Evolutionary conservation across 53 echinoderm and acorn worm genomes (phyloP).

Genomic region (Crossaster papposus): DNA sequence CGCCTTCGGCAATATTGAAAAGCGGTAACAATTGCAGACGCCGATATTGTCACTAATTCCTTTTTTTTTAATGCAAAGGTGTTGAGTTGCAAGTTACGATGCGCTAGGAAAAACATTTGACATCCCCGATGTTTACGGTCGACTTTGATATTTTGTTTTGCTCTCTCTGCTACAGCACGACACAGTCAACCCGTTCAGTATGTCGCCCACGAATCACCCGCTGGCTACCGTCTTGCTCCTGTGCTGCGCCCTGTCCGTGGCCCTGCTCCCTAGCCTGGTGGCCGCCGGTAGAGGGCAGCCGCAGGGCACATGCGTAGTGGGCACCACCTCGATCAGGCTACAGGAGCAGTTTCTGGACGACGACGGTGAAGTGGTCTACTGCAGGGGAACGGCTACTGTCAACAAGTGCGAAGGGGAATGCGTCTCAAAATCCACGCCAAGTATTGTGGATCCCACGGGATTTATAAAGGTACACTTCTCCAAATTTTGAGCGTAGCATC

Average conservation of each 20-base stretch:
- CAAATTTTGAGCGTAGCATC: no score
- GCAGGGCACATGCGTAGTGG: not conserved
- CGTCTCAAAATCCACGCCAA: conserved; percentile 14
- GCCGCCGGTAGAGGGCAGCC: conserved; percentile 6
- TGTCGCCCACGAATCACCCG: conserved; percentile 12
- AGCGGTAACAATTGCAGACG: not conserved
- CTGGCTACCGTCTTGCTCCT: conserved; percentile 4
- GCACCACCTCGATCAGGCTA: conserved; percentile 13
- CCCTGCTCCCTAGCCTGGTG: conserved; percentile 15
- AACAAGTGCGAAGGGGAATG: conserved; percentile 52
- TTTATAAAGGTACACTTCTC: conserved; percentile 25
- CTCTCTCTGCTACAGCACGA: conserved; percentile 4
- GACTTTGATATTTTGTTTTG: not conserved
- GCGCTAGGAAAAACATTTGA: not conserved
- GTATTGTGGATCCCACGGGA: conserved; percentile 3
- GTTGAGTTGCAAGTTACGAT: conserved; percentile 6
- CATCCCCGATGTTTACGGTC: not conserved
- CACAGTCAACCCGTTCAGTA: not conserved
- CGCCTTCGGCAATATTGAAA: not conserved
- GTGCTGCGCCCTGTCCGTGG: conserved; percentile 26
- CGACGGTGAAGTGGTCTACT: conserved; percentile 17
- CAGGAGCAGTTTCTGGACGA: conserved; percentile 27
- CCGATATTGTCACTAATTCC: conserved; percentile 15
- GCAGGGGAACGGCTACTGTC: conserved; percentile 40
- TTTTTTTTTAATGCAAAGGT: not conserved